These are phyloP conservation scores for Diaperis boleti DNA, from an alignment of 2,888 invertebrate species.

Conservation along the genomic window DNA sequence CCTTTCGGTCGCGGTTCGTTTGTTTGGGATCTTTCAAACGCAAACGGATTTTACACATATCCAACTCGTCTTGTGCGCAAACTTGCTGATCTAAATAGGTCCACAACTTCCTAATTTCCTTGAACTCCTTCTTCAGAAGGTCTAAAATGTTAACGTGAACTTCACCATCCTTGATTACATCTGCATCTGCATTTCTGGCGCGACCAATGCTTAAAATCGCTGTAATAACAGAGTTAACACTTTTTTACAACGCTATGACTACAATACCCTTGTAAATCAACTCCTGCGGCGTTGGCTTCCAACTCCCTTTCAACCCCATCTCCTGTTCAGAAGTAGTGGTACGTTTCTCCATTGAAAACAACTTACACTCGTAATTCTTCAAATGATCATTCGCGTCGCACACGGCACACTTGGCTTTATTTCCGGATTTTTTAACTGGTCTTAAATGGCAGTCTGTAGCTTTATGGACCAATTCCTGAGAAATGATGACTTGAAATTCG, in stretches of 20 bases:
- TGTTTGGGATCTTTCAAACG: constrained; percentile 65
- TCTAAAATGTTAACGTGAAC: constrained; percentile 71
- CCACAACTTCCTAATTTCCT: constrained; percentile 64
- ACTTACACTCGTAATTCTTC: constrained; percentile 68
- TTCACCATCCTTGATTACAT: constrained; percentile 67
- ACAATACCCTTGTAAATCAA: constrained; percentile 68
- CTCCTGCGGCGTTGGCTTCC: constrained; percentile 74
- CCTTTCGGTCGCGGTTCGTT: constrained; percentile 39
- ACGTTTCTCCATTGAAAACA: constrained; percentile 70
- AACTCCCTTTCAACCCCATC: constrained; percentile 71
- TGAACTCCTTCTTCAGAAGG: constrained; percentile 75
- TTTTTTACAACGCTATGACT: neutral
- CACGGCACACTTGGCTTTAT: constrained; percentile 61
- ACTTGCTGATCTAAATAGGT: constrained; percentile 63
- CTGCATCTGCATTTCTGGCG: constrained; percentile 58
- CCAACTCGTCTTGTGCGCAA: constrained; percentile 78
- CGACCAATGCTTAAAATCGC: constrained; percentile 65
- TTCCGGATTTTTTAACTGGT: constrained; percentile 51
- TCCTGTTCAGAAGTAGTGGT: constrained; percentile 64
- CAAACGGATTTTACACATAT: constrained; percentile 77
- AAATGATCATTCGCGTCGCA: constrained; percentile 66
- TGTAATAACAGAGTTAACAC: no score
- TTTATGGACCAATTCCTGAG: constrained; percentile 63
- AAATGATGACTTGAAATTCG: constrained; percentile 48
- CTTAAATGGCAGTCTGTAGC: constrained; percentile 73